Conservation (phyloP, 2,113 vertebrate genomes). For the Microtus pennsylvanicus region DNA sequence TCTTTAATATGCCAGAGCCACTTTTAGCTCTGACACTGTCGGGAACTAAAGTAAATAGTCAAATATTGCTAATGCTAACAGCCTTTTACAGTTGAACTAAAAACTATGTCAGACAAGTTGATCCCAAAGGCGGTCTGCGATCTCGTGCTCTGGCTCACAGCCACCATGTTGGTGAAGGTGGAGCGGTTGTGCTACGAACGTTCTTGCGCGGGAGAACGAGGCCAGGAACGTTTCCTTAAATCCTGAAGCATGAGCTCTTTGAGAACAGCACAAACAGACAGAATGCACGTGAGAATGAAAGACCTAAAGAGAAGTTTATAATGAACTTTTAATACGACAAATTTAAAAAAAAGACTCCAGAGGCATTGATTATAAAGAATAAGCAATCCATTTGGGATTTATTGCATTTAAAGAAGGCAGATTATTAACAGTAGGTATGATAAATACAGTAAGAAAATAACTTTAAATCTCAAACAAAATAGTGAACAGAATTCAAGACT, state of each 20-base stretch:
- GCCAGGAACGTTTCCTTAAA: constrained; percentile 35
- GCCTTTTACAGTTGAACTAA: constrained; percentile 21
- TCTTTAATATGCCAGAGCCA: constrained; percentile 20
- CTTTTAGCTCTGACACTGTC: neutral
- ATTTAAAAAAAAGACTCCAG: neutral
- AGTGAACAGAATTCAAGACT: constrained; percentile 65
- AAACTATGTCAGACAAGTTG: neutral
- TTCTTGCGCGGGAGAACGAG: neutral
- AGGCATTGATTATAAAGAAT: constrained; percentile 65
- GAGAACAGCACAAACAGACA: neutral
- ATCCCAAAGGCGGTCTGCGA: neutral
- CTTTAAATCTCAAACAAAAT: constrained; percentile 70
- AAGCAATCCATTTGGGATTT: constrained; percentile 62
- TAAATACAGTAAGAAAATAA: constrained; percentile 82
- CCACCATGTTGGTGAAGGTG: neutral
- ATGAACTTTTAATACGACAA: constrained; percentile 49
- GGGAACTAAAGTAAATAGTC: neutral
- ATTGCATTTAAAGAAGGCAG: constrained; percentile 73
- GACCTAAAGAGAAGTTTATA: constrained; percentile 48
- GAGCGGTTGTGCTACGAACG: neutral
- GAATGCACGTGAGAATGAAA: constrained; percentile 2
- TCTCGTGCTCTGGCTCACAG: neutral
- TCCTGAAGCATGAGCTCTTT: neutral
- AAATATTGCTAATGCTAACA: neutral
- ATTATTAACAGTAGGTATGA: constrained; percentile 63